Evolutionary conservation across 2,113 vertebrate species (phyloP).

Genomic region (Aldabrachelys gigantea): DNA sequence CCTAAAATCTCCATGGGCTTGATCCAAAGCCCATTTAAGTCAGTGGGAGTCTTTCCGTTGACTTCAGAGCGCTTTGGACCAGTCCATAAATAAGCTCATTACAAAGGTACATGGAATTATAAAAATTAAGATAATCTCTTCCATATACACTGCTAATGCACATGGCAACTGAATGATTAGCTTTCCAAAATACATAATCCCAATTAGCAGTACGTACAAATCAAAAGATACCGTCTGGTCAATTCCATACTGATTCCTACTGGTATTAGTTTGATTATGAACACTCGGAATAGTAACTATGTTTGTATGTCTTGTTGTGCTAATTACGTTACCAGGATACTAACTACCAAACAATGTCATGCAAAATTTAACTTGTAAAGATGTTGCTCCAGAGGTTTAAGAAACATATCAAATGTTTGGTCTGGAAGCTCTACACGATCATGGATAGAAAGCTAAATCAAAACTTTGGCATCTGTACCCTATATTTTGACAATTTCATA

Average conservation of each 20-base stretch:
- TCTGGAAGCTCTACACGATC: background rate
- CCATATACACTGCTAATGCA: background rate
- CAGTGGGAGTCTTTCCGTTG: background rate
- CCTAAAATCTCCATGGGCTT: background rate
- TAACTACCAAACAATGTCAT: constrained; percentile 66
- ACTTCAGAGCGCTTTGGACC: background rate
- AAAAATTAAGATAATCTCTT: background rate
- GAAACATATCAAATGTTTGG: background rate
- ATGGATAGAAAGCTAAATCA: background rate
- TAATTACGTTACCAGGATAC: constrained; percentile 79
- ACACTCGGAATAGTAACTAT: constrained; percentile 47
- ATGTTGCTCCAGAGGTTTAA: constrained; percentile 12
- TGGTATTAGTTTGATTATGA: constrained; percentile 47
- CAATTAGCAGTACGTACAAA: background rate
- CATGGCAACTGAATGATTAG: background rate
- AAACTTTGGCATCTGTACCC: background rate
- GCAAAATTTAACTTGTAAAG: constrained; percentile 13
- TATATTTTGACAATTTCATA: background rate
- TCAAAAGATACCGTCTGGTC: background rate
- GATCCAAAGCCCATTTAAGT: background rate
- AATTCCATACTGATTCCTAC: constrained; percentile 43
- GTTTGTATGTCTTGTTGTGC: constrained; percentile 60
- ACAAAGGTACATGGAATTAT: background rate
- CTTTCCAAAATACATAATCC: background rate
- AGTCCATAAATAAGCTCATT: background rate